Percentiles rank a stretch among this genome's conserved stretches.
Conservation (phyloP, 2,113 vertebrate species). For the Megaceryle maxima region DNA sequence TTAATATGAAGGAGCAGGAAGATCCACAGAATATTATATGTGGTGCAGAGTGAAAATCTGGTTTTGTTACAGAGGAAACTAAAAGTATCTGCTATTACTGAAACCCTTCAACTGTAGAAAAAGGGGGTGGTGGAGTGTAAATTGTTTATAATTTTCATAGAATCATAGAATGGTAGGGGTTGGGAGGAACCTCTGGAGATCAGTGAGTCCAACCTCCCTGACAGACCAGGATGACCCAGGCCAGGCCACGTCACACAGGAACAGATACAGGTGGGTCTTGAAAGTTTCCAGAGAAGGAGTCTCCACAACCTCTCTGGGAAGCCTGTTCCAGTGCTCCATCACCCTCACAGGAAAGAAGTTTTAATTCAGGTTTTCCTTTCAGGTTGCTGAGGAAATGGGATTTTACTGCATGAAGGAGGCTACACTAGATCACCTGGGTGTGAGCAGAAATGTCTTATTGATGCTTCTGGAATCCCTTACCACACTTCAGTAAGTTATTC, state of each 20-base stretch:
- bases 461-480: background rate
- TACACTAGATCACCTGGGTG: background rate
- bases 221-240: too few species aligned
- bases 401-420: background rate
- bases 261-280: too few species aligned
- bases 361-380: background rate
- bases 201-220: too few species aligned
- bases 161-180: too few species aligned
- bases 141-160: background rate
- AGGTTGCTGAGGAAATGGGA: background rate
- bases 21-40: background rate
- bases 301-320: too few species aligned
- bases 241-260: too few species aligned
- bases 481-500: background rate
- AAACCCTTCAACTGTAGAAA: background rate
- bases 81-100: background rate
- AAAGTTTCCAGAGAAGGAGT: too few species aligned
- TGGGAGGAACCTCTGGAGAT: too few species aligned
- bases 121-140: fast-evolving
- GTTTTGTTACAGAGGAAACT: background rate
- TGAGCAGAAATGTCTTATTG: background rate
- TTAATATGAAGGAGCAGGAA: background rate
- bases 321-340: too few species aligned
- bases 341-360: too few species aligned
- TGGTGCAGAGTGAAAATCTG: background rate